A percentile compares a stretch with the other conserved stretches of the same genome.
These are phyloP conservation scores for Achatina immaculata DNA, from an alignment of 1,140 invertebrate genomes.

Conservation along the genomic window DNA sequence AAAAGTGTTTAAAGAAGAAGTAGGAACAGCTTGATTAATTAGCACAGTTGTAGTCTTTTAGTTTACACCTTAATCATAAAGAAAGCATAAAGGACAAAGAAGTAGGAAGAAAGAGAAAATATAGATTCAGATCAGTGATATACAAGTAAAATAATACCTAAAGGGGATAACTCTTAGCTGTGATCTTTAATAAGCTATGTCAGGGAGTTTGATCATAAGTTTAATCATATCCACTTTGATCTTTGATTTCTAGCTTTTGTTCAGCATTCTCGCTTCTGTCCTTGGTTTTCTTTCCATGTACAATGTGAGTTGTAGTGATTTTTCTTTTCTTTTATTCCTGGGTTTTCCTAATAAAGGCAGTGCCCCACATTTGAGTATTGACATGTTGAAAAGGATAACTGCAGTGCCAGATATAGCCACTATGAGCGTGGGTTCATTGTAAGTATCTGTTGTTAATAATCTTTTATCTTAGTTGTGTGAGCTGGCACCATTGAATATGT, in stretches of 20 bases:
- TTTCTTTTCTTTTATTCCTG: neutral
- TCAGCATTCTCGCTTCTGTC: neutral
- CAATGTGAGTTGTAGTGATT: neutral
- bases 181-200: neutral
- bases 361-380: slow-evolving; percentile 15
- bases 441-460: slow-evolving; percentile 3
- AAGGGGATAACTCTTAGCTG: too few relatives aligned
- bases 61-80: too few relatives aligned
- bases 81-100: too few relatives aligned
- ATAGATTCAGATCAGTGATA: too few relatives aligned
- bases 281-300: neutral
- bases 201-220: neutral
- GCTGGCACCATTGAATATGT: slow-evolving; percentile 57
- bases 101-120: too few relatives aligned
- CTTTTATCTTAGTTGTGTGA: slow-evolving; percentile 42
- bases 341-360: neutral
- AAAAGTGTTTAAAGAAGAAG: too few relatives aligned
- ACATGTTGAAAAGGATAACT: slow-evolving; percentile 2
- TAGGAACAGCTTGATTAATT: too few relatives aligned
- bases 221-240: neutral
- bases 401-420: slow-evolving; percentile 4
- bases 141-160: too few relatives aligned
- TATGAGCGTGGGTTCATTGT: slow-evolving; percentile 19
- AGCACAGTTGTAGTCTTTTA: too few relatives aligned
- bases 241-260: neutral